Conservation (phyloP, 2,113 vertebrate genomes). For the Podocnemis expansa region DNA sequence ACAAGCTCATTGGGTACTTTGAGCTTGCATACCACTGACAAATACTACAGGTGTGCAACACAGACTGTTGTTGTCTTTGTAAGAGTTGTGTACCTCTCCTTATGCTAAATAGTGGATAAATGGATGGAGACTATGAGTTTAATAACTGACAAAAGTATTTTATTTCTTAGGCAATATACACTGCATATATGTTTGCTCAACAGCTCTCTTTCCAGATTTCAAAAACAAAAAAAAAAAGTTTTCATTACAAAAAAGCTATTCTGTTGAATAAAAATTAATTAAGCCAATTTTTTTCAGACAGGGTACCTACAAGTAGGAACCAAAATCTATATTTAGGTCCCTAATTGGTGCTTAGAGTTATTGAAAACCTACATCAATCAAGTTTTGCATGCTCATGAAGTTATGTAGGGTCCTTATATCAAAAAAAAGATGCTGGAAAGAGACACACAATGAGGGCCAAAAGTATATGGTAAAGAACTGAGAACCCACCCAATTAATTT, state of each 20-base stretch:
- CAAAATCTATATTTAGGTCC: background rate
- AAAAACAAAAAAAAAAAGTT: background rate
- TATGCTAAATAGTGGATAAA: background rate
- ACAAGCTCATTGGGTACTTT: background rate
- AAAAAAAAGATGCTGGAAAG: too few species aligned
- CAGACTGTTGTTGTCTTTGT: background rate
- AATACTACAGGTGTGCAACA: background rate
- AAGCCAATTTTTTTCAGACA: background rate
- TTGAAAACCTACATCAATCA: background rate
- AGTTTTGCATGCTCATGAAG: background rate
- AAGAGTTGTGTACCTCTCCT: background rate
- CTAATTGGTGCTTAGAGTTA: background rate
- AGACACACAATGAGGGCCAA: too few species aligned
- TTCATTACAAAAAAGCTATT: background rate
- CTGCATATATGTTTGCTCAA: background rate
- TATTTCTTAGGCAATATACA: fast-evolving
- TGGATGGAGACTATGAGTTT: background rate
- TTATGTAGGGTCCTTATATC: too few species aligned
- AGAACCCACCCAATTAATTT: too few species aligned
- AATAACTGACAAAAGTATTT: background rate
- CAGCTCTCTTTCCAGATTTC: background rate
- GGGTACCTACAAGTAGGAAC: background rate
- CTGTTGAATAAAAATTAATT: background rate
- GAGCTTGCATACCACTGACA: background rate
- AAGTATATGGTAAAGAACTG: too few species aligned